Base-by-base conservation (phyloP, 2,797 vertebrate species). In the Xenops minutus region DNA sequence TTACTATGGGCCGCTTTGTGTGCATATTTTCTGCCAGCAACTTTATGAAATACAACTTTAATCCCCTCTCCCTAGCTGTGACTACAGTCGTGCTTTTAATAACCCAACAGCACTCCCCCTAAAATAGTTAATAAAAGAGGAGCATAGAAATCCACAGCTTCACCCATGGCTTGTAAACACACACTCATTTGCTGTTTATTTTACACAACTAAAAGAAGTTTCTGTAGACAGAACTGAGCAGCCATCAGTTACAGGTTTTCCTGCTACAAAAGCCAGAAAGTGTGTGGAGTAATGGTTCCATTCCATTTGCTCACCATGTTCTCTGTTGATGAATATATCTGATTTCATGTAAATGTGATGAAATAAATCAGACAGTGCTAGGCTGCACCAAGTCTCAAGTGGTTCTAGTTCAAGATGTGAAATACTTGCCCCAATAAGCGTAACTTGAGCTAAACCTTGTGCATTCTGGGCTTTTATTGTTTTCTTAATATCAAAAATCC, bases 281-380 rank as follows among this genome's bases (percentile, higher is more conserved):
- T 80, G 55, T 89, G 55, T 80, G 61, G 88, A 87, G 88, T 54
- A 89, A 92, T 58, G 59, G 59, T 82, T 94, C 85, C 48, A 56
- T 44, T 85, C 8, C 4, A 64, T 85, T 82, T 92, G 71, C 81
- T 87, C 72, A 67, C 0, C 0, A 39, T 77, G 84, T 43, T 75
- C 75, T 84, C 83, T 72, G 73, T 11, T 87, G 88, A 88, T 41
- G 88, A 96, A 91, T 74, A 5, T 46, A 88, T 71, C 84, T 91
- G 86, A 89, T 92, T 94, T 71, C 91, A 89, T 51, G 86, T 56
- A 93, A 87, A 89, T 74, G 84, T 82, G 93, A 97, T 95, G 89
- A 95, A 96, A 88, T 83, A 95, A 91, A 97, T 89, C 88, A 82
- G 88, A 91, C 92, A 87, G 90, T 37, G 74, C 39, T 49, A 76